Conservation (phyloP, 2,113 vertebrate genomes). For the Furnarius figulus region DNA sequence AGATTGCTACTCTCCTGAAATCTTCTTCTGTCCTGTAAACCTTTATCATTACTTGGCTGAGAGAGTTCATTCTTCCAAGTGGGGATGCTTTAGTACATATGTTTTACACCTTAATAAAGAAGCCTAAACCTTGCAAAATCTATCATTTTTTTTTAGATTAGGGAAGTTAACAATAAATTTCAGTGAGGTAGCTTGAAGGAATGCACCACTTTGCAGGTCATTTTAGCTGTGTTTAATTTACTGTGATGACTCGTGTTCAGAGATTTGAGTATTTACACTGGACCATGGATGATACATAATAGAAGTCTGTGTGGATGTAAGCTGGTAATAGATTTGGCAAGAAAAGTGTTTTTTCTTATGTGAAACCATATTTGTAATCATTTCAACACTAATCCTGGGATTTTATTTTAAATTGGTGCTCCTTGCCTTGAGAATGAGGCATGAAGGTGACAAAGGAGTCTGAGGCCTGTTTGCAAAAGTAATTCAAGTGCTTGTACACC, state of each 20-base stretch:
- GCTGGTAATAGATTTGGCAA: not conserved
- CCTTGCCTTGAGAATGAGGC: not conserved
- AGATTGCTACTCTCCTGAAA: not conserved
- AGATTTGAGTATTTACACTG: constrained; percentile 23
- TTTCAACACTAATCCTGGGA: not conserved
- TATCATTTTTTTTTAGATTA: not conserved
- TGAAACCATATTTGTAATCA: not conserved
- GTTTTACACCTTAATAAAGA: not conserved
- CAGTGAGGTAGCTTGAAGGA: not conserved
- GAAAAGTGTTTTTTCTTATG: not conserved
- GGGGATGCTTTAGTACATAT: not conserved
- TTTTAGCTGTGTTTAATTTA: constrained; percentile 1
- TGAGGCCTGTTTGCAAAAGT: not conserved
- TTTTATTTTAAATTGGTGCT: not conserved
- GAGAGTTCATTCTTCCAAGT: not conserved
- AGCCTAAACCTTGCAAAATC: not conserved
- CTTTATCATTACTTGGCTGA: not conserved
- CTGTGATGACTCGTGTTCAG: not conserved
- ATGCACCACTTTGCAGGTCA: not conserved
- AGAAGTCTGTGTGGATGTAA: not conserved
- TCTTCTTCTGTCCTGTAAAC: not conserved
- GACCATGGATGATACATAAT: not conserved
- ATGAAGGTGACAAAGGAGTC: not conserved
- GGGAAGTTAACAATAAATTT: not conserved
- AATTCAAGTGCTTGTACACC: not conserved